These are phyloP conservation scores for Arothron firmamentum DNA, from an alignment of 2,113 vertebrate species.

Conservation along the genomic window DNA sequence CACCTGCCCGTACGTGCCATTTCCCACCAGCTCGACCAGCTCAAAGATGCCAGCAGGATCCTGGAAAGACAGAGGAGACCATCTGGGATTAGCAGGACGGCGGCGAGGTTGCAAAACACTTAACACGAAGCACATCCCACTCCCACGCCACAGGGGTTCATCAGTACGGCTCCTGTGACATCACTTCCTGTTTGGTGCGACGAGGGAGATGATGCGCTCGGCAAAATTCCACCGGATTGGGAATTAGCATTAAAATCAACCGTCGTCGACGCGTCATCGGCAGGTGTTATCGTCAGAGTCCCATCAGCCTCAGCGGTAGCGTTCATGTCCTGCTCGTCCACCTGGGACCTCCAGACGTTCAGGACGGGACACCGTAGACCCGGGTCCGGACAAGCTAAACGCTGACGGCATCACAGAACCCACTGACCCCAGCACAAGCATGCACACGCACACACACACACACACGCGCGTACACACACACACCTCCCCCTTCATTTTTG, in stretches of 20 bases:
- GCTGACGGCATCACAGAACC: constrained; percentile 33
- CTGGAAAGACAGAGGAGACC: constrained; percentile 64
- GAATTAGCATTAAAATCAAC: too few species aligned
- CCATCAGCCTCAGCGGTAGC: background rate
- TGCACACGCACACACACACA: constrained; percentile 10
- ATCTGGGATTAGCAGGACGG: background rate
- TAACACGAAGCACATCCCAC: background rate
- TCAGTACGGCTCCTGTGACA: too few species aligned
- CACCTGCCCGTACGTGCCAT: constrained; percentile 95
- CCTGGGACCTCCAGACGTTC: constrained; percentile 14
- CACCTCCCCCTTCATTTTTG: constrained; percentile 40
- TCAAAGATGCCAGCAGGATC: constrained; percentile 97
- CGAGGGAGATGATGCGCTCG: too few species aligned
- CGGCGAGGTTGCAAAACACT: background rate
- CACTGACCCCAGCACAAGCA: constrained; percentile 46
- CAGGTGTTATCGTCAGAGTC: background rate
- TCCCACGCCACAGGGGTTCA: too few species aligned
- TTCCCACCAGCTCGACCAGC: constrained; percentile 94
- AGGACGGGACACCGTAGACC: constrained; percentile 25
- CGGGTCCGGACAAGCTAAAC: constrained; percentile 32
- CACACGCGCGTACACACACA: constrained; percentile 13
- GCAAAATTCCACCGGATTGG: too few species aligned
- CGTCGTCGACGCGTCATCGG: too few species aligned
- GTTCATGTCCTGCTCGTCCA: background rate
- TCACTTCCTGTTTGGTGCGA: too few species aligned